Evolutionary conservation across 1,140 invertebrate genomes (phyloP).

Genomic region (Drosophila nebulosa): DNA sequence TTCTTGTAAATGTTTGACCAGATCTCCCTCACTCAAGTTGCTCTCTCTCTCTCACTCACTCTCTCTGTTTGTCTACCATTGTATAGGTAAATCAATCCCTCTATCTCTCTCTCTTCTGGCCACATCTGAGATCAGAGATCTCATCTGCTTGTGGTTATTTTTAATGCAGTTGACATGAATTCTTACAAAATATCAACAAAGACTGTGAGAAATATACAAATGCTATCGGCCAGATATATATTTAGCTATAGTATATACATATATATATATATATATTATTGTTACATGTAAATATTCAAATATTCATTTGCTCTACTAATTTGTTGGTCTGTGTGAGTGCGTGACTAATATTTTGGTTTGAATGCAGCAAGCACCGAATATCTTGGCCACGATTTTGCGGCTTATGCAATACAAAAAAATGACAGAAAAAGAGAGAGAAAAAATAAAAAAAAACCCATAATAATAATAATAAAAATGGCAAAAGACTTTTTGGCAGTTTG

Average conservation of each 20-base stretch:
- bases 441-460: conserved; percentile 21
- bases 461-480: conserved; percentile 61
- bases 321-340: conserved; percentile 61
- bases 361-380: conserved; percentile 50
- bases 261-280: conserved; percentile 26
- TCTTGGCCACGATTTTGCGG: conserved; percentile 61
- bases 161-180: conserved; percentile 73
- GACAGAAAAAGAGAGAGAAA: conserved; percentile 37
- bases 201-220: conserved; percentile 37
- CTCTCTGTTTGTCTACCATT: conserved; percentile 13
- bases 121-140: background rate
- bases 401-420: conserved; percentile 56
- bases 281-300: conserved; percentile 29
- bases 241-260: conserved; percentile 35
- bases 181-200: conserved; percentile 67
- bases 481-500: conserved; percentile 36
- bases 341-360: conserved; percentile 65
- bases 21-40: conserved; percentile 41
- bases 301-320: conserved; percentile 71
- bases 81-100: conserved; percentile 11
- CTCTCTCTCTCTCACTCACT: conserved; percentile 32
- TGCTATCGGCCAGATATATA: conserved; percentile 24
- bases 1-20: conserved; percentile 31
- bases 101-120: background rate
- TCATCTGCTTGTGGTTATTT: conserved; percentile 61